Conservation (phyloP, 92 coral and sea anemone genomes). For the Parazoanthus swiftii region DNA sequence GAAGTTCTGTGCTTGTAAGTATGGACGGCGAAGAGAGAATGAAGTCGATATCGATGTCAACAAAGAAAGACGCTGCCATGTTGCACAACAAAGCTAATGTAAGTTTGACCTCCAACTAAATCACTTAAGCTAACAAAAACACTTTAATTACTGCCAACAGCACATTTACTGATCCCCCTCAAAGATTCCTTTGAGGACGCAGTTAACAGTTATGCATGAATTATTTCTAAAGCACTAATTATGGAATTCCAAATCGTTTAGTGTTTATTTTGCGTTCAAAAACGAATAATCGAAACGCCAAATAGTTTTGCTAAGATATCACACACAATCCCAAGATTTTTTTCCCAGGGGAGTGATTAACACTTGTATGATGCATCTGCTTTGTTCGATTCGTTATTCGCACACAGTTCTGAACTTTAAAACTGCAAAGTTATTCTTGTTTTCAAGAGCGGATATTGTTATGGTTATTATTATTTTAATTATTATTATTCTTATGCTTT, state of each 20-base stretch:
- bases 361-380: background rate
- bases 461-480: background rate
- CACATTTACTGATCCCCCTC: slow-evolving; percentile 6
- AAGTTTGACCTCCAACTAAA: slow-evolving; percentile 16
- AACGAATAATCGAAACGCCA: background rate
- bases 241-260: background rate
- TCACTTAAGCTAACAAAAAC: slow-evolving; percentile 30
- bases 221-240: slow-evolving; percentile 1
- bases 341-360: background rate
- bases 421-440: background rate
- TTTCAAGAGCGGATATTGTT: background rate
- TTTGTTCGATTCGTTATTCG: no score
- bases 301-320: background rate
- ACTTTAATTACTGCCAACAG: slow-evolving; percentile 31
- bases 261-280: background rate
- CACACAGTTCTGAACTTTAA: background rate
- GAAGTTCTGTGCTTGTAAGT: background rate
- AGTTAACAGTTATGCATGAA: background rate
- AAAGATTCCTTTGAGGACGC: background rate
- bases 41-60: background rate
- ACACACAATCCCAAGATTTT: background rate
- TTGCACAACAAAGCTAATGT: slow-evolving; percentile 24
- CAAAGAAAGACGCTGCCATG: background rate
- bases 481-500: background rate
- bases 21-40: background rate